A percentile compares a stretch with the other conserved stretches of the same genome.
These are phyloP conservation scores for Pungitius pungitius DNA, from an alignment of 2,113 vertebrate species.

Conservation along the genomic window DNA sequence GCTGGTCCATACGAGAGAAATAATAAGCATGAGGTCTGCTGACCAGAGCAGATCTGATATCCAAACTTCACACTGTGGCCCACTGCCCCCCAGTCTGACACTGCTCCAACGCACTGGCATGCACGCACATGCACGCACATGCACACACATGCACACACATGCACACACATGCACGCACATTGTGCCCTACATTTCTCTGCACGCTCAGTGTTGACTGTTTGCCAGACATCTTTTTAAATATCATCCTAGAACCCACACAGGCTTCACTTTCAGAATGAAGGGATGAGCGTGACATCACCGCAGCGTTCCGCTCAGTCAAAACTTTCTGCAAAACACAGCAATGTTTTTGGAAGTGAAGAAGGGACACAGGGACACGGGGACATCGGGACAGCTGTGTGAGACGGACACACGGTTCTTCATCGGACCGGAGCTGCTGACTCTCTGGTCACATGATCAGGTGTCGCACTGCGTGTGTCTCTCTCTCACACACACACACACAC, in stretches of 20 bases:
- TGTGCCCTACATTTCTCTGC: slow-evolving; percentile 51
- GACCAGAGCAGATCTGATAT: slow-evolving; percentile 41
- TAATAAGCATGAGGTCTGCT: slow-evolving; percentile 18
- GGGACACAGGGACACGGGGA: slow-evolving; percentile 64
- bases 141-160: no score
- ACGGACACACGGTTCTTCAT: slow-evolving; percentile 44
- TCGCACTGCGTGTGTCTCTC: not conserved
- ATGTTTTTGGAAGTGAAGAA: slow-evolving; percentile 27
- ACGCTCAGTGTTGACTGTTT: slow-evolving; percentile 50
- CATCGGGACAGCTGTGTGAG: slow-evolving; percentile 58
- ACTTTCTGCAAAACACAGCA: no score
- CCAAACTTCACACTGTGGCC: slow-evolving; percentile 32
- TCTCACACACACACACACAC: slow-evolving; percentile 27
- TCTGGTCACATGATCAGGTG: slow-evolving; percentile 44
- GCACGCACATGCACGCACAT: no score
- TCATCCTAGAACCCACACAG: slow-evolving; percentile 44
- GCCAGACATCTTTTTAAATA: slow-evolving; percentile 62
- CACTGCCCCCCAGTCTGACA: slow-evolving; percentile 56
- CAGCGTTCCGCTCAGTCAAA: no score
- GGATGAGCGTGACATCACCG: not conserved
- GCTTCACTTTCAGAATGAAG: slow-evolving; percentile 5
- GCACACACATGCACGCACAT: slow-evolving; percentile 41
- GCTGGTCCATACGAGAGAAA: slow-evolving; percentile 18
- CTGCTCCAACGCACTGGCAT: slow-evolving; percentile 4
- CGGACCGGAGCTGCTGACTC: slow-evolving; percentile 42